Evolutionary conservation across 1,140 invertebrate species (phyloP).

Genomic region (Lithobius niger): DNA sequence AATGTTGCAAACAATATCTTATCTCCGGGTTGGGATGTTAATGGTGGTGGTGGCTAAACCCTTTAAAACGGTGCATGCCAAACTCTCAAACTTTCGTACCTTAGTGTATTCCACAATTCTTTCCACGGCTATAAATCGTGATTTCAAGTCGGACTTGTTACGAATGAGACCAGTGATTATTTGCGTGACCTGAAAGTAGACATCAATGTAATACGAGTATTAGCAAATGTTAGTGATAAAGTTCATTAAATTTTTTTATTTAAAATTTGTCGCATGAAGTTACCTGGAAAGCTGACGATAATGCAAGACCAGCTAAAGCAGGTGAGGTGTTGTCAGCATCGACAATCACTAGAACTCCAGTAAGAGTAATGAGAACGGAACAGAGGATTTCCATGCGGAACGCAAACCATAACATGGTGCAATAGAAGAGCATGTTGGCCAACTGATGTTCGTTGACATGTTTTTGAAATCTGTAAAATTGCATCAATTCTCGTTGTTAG

Average conservation of each 20-base stretch:
- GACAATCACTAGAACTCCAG: neutral
- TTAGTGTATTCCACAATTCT: constrained; percentile 38
- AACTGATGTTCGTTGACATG: neutral
- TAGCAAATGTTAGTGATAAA: too few species aligned
- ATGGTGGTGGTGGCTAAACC: too few species aligned
- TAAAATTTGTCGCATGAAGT: too few species aligned
- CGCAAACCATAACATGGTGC: neutral
- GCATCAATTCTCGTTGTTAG: too few species aligned
- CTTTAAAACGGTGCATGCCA: too few species aligned
- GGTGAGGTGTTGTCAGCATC: neutral
- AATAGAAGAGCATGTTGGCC: neutral
- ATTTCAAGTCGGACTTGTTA: constrained; percentile 29
- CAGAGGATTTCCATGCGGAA: neutral
- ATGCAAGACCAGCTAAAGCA: constrained; percentile 1
- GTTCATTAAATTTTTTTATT: too few species aligned
- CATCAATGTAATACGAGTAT: too few species aligned
- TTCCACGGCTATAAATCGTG: constrained; percentile 42
- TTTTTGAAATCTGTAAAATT: constrained; percentile 27
- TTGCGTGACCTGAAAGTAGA: constrained; percentile 38
- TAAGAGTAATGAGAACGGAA: neutral
- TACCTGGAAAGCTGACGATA: constrained; percentile 1
- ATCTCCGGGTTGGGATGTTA: too few species aligned
- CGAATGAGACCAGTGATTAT: constrained; percentile 42
- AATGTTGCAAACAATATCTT: too few species aligned
- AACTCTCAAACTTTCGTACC: too few species aligned